Conservation (phyloP, 1,140 invertebrate genomes). For the Aphaenogaster floridana region DNA sequence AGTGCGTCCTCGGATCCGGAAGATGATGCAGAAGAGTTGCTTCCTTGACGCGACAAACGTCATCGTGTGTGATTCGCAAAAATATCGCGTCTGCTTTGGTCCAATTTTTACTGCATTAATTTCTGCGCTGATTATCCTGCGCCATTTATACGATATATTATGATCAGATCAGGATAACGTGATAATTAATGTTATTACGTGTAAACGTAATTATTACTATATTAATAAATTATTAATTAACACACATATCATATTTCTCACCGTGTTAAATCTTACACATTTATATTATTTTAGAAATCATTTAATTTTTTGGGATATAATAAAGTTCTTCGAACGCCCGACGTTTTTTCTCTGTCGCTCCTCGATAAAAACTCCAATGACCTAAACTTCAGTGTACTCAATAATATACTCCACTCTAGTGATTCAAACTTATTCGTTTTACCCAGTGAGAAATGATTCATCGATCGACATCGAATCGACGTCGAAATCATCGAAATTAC, state of each 20-base stretch:
- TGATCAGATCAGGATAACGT: neutral
- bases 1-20: neutral
- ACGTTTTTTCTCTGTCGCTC: neutral
- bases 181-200: constrained; percentile 13
- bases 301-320: neutral
- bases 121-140: neutral
- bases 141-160: neutral
- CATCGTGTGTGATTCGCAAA: neutral
- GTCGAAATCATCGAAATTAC: too few species aligned
- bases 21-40: neutral
- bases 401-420: neutral
- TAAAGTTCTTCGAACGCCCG: neutral
- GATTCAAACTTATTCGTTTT: neutral
- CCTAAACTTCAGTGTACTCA: neutral
- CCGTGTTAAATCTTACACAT: neutral
- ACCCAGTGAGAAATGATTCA: too few species aligned
- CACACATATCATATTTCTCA: neutral
- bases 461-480: too few species aligned
- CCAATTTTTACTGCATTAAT: neutral
- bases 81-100: neutral
- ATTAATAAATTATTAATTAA: constrained; percentile 37
- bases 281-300: neutral
- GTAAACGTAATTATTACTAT: constrained; percentile 22
- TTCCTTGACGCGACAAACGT: neutral
- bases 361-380: neutral